A percentile compares a stretch with the other conserved stretches of the same genome.
phyloP scores from a whole-genome alignment of 2,888 invertebrate genomes.

The Caenorhabditis plicata region DNA sequence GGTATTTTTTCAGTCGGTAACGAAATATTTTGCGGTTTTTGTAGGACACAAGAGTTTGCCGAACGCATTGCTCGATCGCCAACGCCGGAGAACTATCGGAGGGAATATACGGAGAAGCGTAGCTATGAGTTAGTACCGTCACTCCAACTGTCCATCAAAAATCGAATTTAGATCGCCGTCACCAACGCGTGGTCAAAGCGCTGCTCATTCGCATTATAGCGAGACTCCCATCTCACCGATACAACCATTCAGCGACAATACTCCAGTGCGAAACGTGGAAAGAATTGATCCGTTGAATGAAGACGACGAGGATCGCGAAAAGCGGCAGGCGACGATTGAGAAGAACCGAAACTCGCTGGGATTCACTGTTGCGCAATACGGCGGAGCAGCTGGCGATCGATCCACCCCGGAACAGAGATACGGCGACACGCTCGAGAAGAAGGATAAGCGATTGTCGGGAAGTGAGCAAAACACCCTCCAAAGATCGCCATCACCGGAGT shows the following conservation, averaged over 20 bases:
- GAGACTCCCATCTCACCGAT: conserved; percentile 25
- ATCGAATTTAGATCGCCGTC: conserved; percentile 34
- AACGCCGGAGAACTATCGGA: conserved; percentile 22
- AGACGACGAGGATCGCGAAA: conserved; percentile 44
- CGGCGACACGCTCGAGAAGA: conserved; percentile 40
- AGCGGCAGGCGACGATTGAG: conserved; percentile 13
- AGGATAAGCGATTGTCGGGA: conserved; percentile 19
- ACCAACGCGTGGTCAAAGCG: conserved; percentile 29
- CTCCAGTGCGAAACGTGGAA: conserved; percentile 37
- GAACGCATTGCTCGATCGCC: conserved; percentile 36
- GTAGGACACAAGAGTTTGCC: conserved; percentile 41
- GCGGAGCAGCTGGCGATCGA: conserved; percentile 30
- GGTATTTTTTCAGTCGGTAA: neutral
- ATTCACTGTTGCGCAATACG: conserved; percentile 61
- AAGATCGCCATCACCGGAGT: conserved; percentile 33
- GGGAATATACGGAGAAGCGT: conserved; percentile 22
- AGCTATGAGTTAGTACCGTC: conserved; percentile 10
- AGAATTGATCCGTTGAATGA: conserved; percentile 45
- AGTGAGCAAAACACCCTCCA: conserved; percentile 19
- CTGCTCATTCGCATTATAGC: conserved; percentile 29
- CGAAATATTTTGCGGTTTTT: neutral
- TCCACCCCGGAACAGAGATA: conserved; percentile 34
- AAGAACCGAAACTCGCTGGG: conserved; percentile 16
- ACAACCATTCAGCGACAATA: conserved; percentile 29
- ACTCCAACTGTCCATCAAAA: neutral